Conservation (phyloP, 1,140 invertebrate genomes). For the Atta cephalotes region DNA sequence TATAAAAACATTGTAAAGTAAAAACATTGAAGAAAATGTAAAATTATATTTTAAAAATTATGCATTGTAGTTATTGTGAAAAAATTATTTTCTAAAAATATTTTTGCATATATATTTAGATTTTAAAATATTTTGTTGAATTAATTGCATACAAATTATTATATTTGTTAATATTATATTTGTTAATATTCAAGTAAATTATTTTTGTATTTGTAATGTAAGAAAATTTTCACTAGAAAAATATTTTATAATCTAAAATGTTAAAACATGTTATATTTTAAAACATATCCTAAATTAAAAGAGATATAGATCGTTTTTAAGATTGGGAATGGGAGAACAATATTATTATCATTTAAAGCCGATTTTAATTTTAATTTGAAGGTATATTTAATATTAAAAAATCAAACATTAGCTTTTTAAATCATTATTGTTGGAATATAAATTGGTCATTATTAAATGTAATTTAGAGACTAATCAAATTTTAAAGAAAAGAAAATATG, state of each 20-base stretch:
- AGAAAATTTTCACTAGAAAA: neutral
- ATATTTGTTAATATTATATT: neutral
- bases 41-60: neutral
- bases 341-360: neutral
- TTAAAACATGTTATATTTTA: neutral
- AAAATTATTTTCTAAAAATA: slow-evolving; percentile 11
- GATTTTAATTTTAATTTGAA: neutral
- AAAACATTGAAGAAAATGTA: slow-evolving; percentile 7
- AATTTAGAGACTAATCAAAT: neutral
- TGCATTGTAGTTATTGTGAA: neutral
- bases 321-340: neutral
- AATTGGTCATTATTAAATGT: neutral
- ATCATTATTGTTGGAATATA: neutral
- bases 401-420: neutral
- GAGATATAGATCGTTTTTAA: neutral
- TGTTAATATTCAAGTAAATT: neutral
- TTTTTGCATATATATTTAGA: neutral
- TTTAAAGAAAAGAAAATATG: neutral
- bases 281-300: neutral
- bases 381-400: neutral
- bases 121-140: neutral
- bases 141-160: neutral
- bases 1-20: slow-evolving; percentile 29
- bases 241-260: neutral
- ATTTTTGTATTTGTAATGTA: neutral